These are phyloP conservation scores for Hemicrepidius hirtus DNA, from an alignment of 2,888 invertebrate species.

Conservation along the genomic window DNA sequence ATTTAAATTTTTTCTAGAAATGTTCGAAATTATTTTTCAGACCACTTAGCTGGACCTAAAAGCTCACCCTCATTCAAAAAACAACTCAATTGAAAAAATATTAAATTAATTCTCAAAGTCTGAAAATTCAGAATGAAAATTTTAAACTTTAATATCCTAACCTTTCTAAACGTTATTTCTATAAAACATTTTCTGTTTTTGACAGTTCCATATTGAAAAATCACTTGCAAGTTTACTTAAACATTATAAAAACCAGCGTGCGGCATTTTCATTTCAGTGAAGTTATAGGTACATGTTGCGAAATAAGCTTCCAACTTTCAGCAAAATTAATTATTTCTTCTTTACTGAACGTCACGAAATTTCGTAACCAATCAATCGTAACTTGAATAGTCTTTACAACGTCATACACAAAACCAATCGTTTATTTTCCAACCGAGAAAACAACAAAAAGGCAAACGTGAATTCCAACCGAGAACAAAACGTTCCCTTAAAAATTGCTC, in stretches of 20 bases:
- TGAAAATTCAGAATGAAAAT: too few relatives aligned
- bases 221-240: not conserved
- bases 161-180: not conserved
- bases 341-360: not conserved
- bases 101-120: too few relatives aligned
- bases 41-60: too few relatives aligned
- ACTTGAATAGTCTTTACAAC: not conserved
- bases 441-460: not conserved
- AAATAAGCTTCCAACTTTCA: slow-evolving; percentile 3
- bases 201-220: slow-evolving; percentile 10
- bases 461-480: slow-evolving; percentile 3
- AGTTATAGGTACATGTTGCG: not conserved
- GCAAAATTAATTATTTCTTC: slow-evolving; percentile 12
- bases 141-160: too few relatives aligned
- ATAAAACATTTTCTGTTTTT: slow-evolving; percentile 5
- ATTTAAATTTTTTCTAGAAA: too few relatives aligned
- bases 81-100: too few relatives aligned
- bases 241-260: not conserved
- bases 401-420: slow-evolving; percentile 12
- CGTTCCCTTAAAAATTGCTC: slow-evolving; percentile 1
- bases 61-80: too few relatives aligned
- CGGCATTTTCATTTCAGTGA: not conserved
- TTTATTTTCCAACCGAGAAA: slow-evolving; percentile 6
- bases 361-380: slow-evolving; percentile 18
- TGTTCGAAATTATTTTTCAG: too few relatives aligned